Percentiles rank a stretch among this genome's conserved stretches.
These are phyloP conservation scores for Cantharis lateralis DNA, from an alignment of 2,888 invertebrate species.

Conservation along the genomic window DNA sequence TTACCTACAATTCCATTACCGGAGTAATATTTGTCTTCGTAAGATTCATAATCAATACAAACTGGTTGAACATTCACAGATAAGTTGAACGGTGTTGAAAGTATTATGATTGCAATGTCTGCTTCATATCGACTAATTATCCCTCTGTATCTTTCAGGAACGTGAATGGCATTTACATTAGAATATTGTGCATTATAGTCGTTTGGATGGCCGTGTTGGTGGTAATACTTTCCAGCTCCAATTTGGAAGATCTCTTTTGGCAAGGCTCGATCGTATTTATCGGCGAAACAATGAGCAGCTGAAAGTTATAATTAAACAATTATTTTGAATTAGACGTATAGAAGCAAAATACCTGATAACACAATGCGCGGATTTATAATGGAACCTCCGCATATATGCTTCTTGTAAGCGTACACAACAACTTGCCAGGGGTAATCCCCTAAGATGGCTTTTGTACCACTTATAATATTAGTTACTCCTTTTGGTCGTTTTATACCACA, in stretches of 20 bases:
- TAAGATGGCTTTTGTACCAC: background rate
- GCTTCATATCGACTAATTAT: slow-evolving; percentile 35
- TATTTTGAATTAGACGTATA: background rate
- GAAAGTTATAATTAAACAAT: slow-evolving; percentile 7
- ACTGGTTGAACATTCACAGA: slow-evolving; percentile 49
- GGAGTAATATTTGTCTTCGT: slow-evolving; percentile 15
- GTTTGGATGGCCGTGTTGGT: slow-evolving; percentile 36
- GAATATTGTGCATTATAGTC: slow-evolving; percentile 4
- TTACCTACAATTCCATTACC: slow-evolving; percentile 38
- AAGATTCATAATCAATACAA: slow-evolving; percentile 44
- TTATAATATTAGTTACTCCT: slow-evolving; percentile 20
- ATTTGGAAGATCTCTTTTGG: slow-evolving; percentile 32
- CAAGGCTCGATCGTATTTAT: slow-evolving; percentile 20
- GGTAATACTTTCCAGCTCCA: slow-evolving; percentile 47
- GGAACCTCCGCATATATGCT: slow-evolving; percentile 46
- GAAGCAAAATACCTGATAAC: slow-evolving; percentile 41
- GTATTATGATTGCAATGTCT: slow-evolving; percentile 51
- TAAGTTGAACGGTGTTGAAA: slow-evolving; percentile 42
- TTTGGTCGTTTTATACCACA: slow-evolving; percentile 47
- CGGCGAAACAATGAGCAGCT: slow-evolving; percentile 50
- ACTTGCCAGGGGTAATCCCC: slow-evolving; percentile 44
- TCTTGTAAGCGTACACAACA: slow-evolving; percentile 38
- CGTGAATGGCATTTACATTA: slow-evolving; percentile 29
- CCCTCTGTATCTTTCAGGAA: slow-evolving; percentile 40
- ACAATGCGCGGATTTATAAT: slow-evolving; percentile 41